Percentiles rank a stretch among this genome's conserved stretches.
phyloP scores from a whole-genome alignment of 2,797 vertebrate genomes.

The Potorous gilbertii region DNA sequence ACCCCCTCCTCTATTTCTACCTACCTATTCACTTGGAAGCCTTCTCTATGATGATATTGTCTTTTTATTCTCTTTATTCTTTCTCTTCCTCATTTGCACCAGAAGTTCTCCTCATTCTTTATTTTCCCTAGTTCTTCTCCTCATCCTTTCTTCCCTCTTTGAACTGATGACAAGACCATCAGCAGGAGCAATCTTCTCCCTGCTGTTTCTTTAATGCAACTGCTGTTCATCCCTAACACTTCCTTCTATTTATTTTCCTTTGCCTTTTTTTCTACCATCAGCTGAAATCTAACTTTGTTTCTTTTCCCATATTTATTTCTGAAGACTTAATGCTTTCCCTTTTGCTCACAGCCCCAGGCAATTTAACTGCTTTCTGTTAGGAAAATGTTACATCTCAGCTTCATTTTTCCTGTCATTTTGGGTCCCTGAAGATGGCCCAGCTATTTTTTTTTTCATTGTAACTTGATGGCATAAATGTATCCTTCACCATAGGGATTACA shows the following conservation, averaged over 20 bases:
- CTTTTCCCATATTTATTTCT: background rate
- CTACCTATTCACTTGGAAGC: background rate
- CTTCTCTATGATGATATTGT: background rate
- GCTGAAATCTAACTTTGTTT: background rate
- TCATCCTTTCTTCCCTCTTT: background rate
- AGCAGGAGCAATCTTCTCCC: background rate
- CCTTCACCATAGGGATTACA: background rate
- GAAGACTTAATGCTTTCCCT: background rate
- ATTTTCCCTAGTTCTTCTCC: background rate
- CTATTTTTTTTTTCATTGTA: background rate
- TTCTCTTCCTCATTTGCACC: background rate
- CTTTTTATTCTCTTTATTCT: background rate
- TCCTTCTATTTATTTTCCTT: background rate
- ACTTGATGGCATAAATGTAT: background rate
- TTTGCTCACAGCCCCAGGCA: background rate
- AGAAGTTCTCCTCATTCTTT: background rate
- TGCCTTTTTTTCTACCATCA: background rate
- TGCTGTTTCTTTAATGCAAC: background rate
- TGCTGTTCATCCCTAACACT: background rate
- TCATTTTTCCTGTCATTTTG: background rate
- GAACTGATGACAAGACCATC: background rate
- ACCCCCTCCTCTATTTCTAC: background rate
- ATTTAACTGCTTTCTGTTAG: background rate
- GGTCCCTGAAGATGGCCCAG: background rate
- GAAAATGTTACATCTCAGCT: background rate